Percentiles rank a stretch among this genome's conserved stretches.
Conservation (phyloP, 1,140 invertebrate species). For the Centruroides sculpturatus region DNA sequence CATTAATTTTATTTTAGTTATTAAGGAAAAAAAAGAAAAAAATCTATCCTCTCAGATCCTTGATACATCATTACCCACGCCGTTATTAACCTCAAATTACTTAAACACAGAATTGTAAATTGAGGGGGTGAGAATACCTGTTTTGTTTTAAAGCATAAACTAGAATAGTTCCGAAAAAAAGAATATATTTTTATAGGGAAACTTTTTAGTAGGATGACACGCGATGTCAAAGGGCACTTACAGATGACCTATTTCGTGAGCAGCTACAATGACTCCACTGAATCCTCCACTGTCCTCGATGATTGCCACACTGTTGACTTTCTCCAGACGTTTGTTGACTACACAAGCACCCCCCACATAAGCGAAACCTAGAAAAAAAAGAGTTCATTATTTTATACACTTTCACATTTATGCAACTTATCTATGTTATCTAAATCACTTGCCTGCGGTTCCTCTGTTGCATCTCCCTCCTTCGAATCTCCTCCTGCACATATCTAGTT, state of each 20-base stretch:
- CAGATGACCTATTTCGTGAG: conserved; percentile 92
- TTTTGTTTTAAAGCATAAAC: background rate
- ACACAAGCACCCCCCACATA: conserved; percentile 92
- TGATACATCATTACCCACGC: too few relatives aligned
- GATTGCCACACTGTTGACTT: conserved; percentile 90
- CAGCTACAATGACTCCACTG: conserved; percentile 88
- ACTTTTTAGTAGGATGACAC: background rate
- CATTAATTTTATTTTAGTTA: background rate
- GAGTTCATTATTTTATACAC: too few relatives aligned
- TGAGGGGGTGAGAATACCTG: too few relatives aligned
- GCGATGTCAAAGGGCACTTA: conserved; percentile 41
- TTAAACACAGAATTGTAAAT: too few relatives aligned
- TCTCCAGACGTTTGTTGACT: conserved; percentile 85
- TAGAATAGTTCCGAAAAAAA: background rate
- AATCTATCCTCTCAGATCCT: background rate
- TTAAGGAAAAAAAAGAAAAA: background rate
- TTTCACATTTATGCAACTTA: too few relatives aligned
- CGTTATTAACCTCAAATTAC: too few relatives aligned
- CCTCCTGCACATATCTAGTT: conserved; percentile 97
- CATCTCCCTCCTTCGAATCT: conserved; percentile 84
- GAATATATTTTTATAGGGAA: background rate
- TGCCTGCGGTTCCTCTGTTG: conserved; percentile 96
- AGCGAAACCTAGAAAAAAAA: conserved; percentile 57
- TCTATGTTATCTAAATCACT: conserved; percentile 26
- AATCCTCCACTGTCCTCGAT: conserved; percentile 93